Evolutionary conservation across 2,888 invertebrate genomes (phyloP), one percentile per base, ranked within the genome.

Genomic region (Cancer borealis): DNA sequence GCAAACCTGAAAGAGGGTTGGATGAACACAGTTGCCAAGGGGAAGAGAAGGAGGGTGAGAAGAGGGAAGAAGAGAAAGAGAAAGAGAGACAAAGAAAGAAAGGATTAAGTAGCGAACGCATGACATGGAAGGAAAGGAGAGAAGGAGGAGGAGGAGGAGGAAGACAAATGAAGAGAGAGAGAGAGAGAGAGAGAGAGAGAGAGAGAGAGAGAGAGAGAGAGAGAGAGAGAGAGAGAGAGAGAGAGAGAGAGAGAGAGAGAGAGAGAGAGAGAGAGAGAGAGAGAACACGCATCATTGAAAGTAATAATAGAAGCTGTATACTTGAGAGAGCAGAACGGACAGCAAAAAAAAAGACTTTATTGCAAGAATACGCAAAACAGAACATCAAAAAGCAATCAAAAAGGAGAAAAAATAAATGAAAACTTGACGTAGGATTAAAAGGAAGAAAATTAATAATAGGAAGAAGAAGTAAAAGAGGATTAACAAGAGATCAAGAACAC

Each of bases 51-150:
- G 30, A 21, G 91, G 30, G 60, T 39, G 39, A 26, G n/a, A 10
- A 49, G 26, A 60, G 49, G 39, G 39, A 54, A 60, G 60, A 30
- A 21, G 91, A 60, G 60, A 39, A 30, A 79, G 30, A 79, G 30
- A 30, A 30, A 79, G 30, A 30, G 30, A 79, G 79, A 60, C n/a
- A 30, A 60, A 60, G 60, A 91, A 60, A 30, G 73, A 91, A 91
- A 60, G 91, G 73, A 60, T 30, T 39, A 60, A 30, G 60, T 6
- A 30, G 14, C 47, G 46, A 46, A 30, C 21, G 26, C 26, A 60
- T 54, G 60, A 73, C n/a, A 54, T 49, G 60, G 45, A 73, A 30
- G 39, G 45, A 91, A 26, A 45, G n/a, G 91, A 26, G 12, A 54
- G 54, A 14, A 12, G 12, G 30, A n/a, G n/a, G 17, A 26, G 26